These are phyloP conservation scores for Apomyelois bistriatella DNA, from an alignment of 2,888 invertebrate genomes.

Conservation along the genomic window DNA sequence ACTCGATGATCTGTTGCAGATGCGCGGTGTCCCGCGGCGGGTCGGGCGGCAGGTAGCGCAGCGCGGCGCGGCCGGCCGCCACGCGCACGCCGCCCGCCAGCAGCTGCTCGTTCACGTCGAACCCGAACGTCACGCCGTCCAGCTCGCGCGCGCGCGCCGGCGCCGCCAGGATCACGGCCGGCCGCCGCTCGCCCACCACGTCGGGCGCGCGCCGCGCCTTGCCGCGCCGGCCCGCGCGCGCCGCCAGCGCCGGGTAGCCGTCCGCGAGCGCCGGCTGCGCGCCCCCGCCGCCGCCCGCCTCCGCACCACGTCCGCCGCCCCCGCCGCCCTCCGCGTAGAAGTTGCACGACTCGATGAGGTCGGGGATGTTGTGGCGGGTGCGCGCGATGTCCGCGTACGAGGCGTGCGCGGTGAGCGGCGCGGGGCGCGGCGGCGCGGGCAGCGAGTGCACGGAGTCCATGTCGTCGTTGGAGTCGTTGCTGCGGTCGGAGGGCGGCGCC, in stretches of 20 bases:
- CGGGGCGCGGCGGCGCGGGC: conserved; percentile 80
- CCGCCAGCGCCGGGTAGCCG: conserved; percentile 19
- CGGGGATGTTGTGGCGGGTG: conserved; percentile 70
- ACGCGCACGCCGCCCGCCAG: conserved; percentile 57
- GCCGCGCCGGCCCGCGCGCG: conserved; percentile 22
- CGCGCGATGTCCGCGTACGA: conserved; percentile 93
- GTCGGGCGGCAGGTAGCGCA: conserved; percentile 53
- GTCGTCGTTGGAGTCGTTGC: conserved; percentile 88
- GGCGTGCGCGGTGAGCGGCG: conserved; percentile 81
- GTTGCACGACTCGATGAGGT: conserved; percentile 76
- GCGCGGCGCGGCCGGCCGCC: conserved; percentile 35
- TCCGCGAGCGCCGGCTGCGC: conserved; percentile 25
- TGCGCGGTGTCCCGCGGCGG: conserved; percentile 35
- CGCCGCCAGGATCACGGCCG: conserved; percentile 87
- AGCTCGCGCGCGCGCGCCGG: conserved; percentile 71
- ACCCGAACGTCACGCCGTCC: conserved; percentile 89
- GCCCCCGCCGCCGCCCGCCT: neutral
- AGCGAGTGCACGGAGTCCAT: conserved; percentile 92
- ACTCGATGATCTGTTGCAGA: conserved; percentile 58
- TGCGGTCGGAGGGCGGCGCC: conserved; percentile 92
- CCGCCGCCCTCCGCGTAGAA: conserved; percentile 61
- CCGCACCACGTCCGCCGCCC: conserved; percentile 20
- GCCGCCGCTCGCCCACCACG: conserved; percentile 80
- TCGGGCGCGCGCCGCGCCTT: conserved; percentile 46
- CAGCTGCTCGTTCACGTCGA: conserved; percentile 87